Conservation (phyloP, 2,797 vertebrate genomes). For the Loriculus beryllinus region DNA sequence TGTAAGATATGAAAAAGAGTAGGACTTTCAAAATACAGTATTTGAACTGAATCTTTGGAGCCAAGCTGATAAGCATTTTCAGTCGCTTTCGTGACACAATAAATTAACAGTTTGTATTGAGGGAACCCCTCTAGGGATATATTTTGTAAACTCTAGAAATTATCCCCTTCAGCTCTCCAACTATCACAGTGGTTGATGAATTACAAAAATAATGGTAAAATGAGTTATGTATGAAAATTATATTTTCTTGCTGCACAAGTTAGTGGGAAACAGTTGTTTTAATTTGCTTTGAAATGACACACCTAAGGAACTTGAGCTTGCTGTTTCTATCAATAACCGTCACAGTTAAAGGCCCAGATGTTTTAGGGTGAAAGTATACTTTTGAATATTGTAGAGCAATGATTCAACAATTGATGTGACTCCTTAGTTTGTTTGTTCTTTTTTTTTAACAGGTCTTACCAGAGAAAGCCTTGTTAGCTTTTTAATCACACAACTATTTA, state of each 20-base stretch:
- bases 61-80: background rate
- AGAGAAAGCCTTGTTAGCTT: background rate
- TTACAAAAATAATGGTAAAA: background rate
- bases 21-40: background rate
- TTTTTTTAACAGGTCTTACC: background rate
- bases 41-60: background rate
- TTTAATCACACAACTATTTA: background rate
- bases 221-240: background rate
- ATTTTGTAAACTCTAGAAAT: background rate
- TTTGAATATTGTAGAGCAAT: background rate
- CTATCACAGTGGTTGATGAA: background rate
- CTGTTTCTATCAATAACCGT: background rate
- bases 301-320: background rate
- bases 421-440: background rate
- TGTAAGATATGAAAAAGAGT: slow-evolving; percentile 30
- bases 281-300: background rate
- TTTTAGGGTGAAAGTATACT: background rate
- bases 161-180: background rate
- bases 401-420: background rate
- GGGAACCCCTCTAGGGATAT: background rate
- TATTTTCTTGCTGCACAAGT: background rate
- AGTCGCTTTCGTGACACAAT: background rate
- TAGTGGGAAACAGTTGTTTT: background rate
- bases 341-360: background rate
- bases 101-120: background rate